These are phyloP conservation scores for Ceyx cyanopectus DNA, from an alignment of 2,113 vertebrate species.

Conservation along the genomic window DNA sequence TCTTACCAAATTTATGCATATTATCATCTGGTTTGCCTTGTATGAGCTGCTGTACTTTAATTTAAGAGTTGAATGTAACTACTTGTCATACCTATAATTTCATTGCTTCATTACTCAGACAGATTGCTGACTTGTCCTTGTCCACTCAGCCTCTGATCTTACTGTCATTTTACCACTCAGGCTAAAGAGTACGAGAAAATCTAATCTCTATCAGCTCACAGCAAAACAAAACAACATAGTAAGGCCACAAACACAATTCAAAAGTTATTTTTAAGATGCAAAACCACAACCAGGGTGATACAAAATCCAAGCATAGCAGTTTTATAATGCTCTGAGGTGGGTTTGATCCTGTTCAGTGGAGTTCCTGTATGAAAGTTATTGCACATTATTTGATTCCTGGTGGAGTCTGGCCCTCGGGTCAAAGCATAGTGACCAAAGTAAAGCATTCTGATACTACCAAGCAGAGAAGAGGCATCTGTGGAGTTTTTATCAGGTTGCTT, in stretches of 20 bases:
- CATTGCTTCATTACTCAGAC: not conserved
- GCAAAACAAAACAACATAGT: not conserved
- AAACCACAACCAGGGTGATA: not conserved
- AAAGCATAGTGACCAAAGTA: not conserved
- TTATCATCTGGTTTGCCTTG: not conserved
- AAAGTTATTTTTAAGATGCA: not conserved
- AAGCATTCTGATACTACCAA: not conserved
- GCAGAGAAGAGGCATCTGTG: not conserved
- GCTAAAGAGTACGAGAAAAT: not conserved
- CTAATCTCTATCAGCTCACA: not conserved
- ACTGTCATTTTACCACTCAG: not conserved
- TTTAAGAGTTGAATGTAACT: not conserved
- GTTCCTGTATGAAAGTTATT: not conserved
- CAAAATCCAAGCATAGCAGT: not conserved
- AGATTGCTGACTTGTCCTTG: not conserved
- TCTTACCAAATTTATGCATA: not conserved
- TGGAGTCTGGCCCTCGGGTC: not conserved
- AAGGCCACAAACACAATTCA: not conserved
- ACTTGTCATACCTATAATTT: not conserved
- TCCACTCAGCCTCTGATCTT: not conserved
- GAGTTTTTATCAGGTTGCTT: not conserved
- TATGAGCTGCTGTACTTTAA: not conserved
- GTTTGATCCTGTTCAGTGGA: not conserved
- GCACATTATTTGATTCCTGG: not conserved
- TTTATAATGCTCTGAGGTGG: not conserved